Evolutionary conservation across 2,797 vertebrate species (phyloP).

Genomic region (Hypotaenidia okinawae): DNA sequence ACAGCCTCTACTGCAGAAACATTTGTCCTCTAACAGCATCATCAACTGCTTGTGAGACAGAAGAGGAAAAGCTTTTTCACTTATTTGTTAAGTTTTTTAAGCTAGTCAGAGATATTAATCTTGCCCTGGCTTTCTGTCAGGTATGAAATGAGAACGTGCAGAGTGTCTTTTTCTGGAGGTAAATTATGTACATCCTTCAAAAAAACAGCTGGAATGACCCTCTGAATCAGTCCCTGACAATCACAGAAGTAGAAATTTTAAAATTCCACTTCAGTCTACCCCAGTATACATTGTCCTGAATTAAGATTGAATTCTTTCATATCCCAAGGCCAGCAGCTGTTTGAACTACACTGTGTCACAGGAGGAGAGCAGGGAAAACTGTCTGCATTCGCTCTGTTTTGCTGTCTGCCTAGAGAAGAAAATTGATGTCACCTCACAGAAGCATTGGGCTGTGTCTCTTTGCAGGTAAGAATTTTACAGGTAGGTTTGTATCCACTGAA

Average conservation of each 20-base stretch:
- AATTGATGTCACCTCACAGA: not conserved
- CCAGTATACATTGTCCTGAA: not conserved
- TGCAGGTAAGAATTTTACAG: not conserved
- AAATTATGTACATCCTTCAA: conserved; percentile 31
- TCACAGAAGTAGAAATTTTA: not conserved
- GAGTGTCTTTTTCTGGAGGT: not conserved
- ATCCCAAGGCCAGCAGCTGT: not conserved
- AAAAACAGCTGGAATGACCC: not conserved
- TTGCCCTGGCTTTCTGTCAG: not conserved
- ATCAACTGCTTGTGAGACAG: conserved; percentile 7
- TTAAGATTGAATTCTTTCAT: conserved; percentile 6
- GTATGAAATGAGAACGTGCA: not conserved
- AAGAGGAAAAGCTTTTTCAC: conserved; percentile 10
- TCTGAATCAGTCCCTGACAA: not conserved
- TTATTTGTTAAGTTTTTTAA: not conserved
- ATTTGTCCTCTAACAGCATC: conserved; percentile 30
- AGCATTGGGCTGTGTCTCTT: not conserved
- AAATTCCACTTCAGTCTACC: not conserved
- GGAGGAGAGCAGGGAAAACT: not conserved
- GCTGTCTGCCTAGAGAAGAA: not conserved
- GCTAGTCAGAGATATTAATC: not conserved
- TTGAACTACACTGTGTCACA: rapidly evolving
- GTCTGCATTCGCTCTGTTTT: not conserved
- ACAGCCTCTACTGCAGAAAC: not conserved
- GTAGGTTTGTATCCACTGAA: not conserved